Base-by-base conservation (phyloP, 1,140 invertebrate genomes). In the Drosophila nigromelanica region DNA sequence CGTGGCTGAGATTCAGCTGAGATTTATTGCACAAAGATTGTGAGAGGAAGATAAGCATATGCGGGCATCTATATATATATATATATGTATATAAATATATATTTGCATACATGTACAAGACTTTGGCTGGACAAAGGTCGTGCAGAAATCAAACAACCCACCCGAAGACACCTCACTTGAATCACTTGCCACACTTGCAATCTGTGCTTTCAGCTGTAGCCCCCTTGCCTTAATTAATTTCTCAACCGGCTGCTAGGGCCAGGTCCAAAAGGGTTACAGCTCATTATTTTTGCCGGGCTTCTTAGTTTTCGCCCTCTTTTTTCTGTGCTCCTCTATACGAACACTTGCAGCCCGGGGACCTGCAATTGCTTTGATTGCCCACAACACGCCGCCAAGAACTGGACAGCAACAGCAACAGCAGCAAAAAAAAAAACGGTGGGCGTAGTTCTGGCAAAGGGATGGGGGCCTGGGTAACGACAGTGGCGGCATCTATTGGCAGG, bases 311-410 rank as follows among this genome's bases (percentile, higher is more conserved):
- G 21, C 21, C 21, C 21, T 24, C 21, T 4, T 24, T 33, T 33
- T 30, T 48, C 43, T 50, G 11, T 33, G 55, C 58, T 27, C 47
- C 54, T 27, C 61, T 35, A 48, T 52, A 55, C 62, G 58, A 68
- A 87, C 81, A 86, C 81, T 86, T 86, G 81, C 78, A 76, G 76
- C 73, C 35, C 43, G 73, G 76, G 66, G 69, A 61, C 48, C 67
- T 80, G 77, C 81, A 85, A 85, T 86, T 86, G 78, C 82, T 89
- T 87, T 87, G 82, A 87, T 86, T 86, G 82, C 68, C 82, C 78
- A 82, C 71, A 73, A 78, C 78, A 77, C 71, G 68, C 78, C 82
- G 81, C 61, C 58, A 66, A 70, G 61, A 66, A 50, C 64, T 76
- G 73, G 61, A 52, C 72, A 43, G 37, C 35, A 52, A 40, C 55